These are phyloP conservation scores for Sylvilagus floridanus DNA, from an alignment of 2,797 vertebrate species.

Conservation along the genomic window DNA sequence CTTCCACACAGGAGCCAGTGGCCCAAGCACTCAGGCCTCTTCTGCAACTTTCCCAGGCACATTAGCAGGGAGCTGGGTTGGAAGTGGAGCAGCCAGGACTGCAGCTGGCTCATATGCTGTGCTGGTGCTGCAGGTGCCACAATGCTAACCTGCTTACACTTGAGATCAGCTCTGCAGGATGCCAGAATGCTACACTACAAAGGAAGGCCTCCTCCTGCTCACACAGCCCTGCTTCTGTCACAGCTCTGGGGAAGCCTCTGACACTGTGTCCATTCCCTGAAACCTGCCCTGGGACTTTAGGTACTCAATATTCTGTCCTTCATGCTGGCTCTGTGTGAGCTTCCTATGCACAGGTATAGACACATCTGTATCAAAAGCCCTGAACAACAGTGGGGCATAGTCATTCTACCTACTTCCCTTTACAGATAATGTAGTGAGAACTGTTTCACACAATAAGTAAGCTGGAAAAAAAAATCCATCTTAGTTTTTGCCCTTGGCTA, in stretches of 20 bases:
- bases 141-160: no score
- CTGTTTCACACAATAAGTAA: background rate
- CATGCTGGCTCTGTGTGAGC: background rate
- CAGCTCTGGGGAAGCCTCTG: background rate
- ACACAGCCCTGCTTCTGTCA: background rate
- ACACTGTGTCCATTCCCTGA: background rate
- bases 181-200: background rate
- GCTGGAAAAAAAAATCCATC: background rate
- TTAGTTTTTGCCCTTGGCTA: background rate
- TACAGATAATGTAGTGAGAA: background rate
- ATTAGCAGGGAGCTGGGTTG: no score
- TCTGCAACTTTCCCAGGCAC: no score
- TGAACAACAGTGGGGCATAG: no score
- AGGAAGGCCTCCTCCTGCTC: background rate
- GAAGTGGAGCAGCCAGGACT: no score
- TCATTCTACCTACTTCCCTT: background rate
- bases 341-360: background rate
- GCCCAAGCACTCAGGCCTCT: no score
- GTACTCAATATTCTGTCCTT: background rate
- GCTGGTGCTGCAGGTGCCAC: no score
- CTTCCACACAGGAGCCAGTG: no score
- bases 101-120: no score
- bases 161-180: fast-evolving
- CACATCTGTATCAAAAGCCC: background rate
- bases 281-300: background rate